phyloP scores from a whole-genome alignment of 37 sponge, comb jelly and placozoan genomes.

The Aplysina aerophoba region DNA sequence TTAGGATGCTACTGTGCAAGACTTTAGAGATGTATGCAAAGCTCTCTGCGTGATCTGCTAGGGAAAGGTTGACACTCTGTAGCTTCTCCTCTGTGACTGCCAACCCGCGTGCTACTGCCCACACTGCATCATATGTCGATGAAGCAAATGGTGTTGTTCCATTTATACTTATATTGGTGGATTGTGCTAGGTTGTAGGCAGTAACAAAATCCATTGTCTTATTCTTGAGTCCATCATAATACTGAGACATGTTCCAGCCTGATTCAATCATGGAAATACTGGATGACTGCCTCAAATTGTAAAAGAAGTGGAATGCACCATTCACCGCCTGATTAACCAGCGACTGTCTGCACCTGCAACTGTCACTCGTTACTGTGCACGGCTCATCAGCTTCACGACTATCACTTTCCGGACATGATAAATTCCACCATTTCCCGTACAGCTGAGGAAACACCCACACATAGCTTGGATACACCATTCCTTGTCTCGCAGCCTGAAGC shows the following conservation, averaged over 20 bases:
- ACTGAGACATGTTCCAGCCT: too few species aligned
- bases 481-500: not conserved
- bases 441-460: slow-evolving; percentile 8
- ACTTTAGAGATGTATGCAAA: not conserved
- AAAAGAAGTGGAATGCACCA: too few species aligned
- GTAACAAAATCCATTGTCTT: too few species aligned
- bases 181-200: too few species aligned
- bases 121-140: slow-evolving; percentile 24
- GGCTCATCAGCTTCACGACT: not conserved
- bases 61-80: not conserved
- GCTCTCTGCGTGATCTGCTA: not conserved
- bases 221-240: too few species aligned
- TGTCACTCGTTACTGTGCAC: not conserved
- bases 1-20: not conserved
- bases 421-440: not conserved
- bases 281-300: too few species aligned
- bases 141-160: too few species aligned
- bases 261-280: too few species aligned
- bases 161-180: too few species aligned
- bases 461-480: not conserved
- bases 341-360: too few species aligned
- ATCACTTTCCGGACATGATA: not conserved
- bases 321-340: too few species aligned
- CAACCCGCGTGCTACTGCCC: not conserved
- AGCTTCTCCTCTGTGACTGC: not conserved